Base-by-base conservation (phyloP, 2,888 invertebrate genomes). In the Scelioninae gen. 1 region DNA sequence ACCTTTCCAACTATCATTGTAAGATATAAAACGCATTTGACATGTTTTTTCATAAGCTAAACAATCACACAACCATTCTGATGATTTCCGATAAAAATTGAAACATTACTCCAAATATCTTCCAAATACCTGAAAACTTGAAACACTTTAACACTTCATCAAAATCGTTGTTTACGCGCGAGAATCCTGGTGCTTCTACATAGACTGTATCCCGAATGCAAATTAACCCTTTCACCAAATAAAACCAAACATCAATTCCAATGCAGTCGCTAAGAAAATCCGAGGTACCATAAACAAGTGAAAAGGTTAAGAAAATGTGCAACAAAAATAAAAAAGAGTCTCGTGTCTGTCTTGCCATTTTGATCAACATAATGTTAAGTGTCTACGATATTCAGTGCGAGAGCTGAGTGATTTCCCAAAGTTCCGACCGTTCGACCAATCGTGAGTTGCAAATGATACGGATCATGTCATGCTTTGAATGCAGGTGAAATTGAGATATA, bases 101-200 rank as follows among this genome's bases (percentile, higher is more conserved):
- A 13, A 45, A n/a, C 1, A 16, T 49, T 49, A 23, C 49, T 11
- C 7, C 7, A n/a, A 49, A 4, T 23, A 9, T 5, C 9, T 8
- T 49, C 8, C 23, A 23, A 7, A 11, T 23, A 23, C 11, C 1
- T 23, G 49, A 13, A 45, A n/a, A n/a, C n/a, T n/a, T n/a, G n/a
- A n/a, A n/a, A n/a, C n/a, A n/a, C n/a, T n/a, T n/a, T n/a, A n/a
- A n/a, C n/a, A n/a, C 5, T 58, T 58, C 75, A 81, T 65, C 40
- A 69, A 84, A 81, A 63, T 76, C 3, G 69, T 83, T 79, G 72
- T 32, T 0, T 69, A 56, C 68, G 77, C 80, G 77, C 77, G 83
- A 83, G 80, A 72, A 80, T 83, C 83, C 77, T 83, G 83, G 80
- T 83, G 80, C 83, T 80, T 80, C 77, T 74, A 80, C 77, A 77